Evolutionary conservation across 2,113 vertebrate species (phyloP).

Genomic region (human): DNA sequence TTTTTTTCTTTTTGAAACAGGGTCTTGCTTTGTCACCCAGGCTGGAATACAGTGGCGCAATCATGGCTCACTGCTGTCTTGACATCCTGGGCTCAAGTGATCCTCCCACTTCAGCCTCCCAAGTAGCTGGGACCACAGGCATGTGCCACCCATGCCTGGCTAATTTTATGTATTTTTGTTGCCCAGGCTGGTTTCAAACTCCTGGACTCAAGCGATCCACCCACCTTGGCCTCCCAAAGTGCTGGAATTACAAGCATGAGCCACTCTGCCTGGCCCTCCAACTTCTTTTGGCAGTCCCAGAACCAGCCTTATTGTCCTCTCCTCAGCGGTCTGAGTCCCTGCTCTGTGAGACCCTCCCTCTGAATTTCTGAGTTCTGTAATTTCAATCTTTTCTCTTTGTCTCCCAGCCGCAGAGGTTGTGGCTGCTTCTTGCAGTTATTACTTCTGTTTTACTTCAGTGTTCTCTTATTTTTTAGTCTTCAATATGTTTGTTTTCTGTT

Average conservation of each 20-base stretch:
- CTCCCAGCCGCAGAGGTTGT: neutral
- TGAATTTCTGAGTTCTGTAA: neutral
- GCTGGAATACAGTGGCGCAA: no score
- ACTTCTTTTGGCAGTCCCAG: neutral
- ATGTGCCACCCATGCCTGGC: no score
- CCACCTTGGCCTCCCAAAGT: no score
- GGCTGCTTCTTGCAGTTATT: neutral
- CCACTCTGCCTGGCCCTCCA: neutral
- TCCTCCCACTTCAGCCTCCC: no score
- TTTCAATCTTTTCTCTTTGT: neutral
- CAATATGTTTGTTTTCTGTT: neutral
- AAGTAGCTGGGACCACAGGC: no score
- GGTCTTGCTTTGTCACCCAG: no score
- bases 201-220: no score
- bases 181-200: no score
- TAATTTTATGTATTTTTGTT: no score
- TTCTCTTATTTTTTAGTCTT: neutral
- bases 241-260: no score
- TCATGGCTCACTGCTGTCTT: no score
- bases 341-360: neutral
- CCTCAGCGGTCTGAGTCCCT: neutral
- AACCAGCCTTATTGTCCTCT: neutral
- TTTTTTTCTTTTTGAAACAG: neutral
- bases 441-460: neutral
- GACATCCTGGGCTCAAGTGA: no score